Evolutionary conservation across 2,113 vertebrate species (phyloP).

Genomic region (Callionymus lyra): DNA sequence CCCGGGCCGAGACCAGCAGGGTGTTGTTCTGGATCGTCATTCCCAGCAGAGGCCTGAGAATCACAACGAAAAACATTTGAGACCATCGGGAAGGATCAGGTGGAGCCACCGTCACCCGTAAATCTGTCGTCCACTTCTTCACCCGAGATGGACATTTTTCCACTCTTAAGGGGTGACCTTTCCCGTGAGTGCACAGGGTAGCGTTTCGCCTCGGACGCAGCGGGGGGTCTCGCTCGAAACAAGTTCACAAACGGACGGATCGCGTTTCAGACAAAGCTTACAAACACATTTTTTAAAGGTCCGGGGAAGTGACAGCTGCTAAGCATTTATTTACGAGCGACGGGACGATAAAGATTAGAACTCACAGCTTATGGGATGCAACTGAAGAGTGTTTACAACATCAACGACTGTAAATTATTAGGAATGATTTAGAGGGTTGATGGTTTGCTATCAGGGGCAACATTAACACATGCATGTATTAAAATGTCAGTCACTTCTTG

Average conservation of each 20-base stretch:
- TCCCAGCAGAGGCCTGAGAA: conserved; percentile 19
- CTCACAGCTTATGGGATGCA: background rate
- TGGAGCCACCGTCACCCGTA: too few relatives aligned
- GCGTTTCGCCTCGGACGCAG: conserved; percentile 20
- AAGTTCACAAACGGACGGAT: conserved; percentile 1
- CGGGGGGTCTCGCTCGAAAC: conserved; percentile 11
- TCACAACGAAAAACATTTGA: conserved; percentile 13
- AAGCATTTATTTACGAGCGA: background rate
- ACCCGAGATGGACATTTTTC: conserved; percentile 8
- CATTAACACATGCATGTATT: too few relatives aligned
- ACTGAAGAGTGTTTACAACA: conserved; percentile 5
- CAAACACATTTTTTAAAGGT: background rate
- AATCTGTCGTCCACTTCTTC: too few relatives aligned
- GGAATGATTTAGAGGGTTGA: background rate
- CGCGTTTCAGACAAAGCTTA: background rate
- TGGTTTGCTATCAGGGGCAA: too few relatives aligned
- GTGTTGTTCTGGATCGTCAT: conserved; percentile 76
- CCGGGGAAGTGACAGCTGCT: background rate
- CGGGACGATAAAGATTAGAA: background rate
- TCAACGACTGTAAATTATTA: background rate
- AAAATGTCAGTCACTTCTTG: too few relatives aligned
- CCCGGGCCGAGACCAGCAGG: conserved; percentile 33
- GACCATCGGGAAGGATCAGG: background rate
- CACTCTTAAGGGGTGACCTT: conserved; percentile 23
- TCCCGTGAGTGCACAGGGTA: conserved; percentile 11